These are phyloP conservation scores for Phoxinus phoxinus DNA, from an alignment of 2,113 vertebrate species.

Conservation along the genomic window DNA sequence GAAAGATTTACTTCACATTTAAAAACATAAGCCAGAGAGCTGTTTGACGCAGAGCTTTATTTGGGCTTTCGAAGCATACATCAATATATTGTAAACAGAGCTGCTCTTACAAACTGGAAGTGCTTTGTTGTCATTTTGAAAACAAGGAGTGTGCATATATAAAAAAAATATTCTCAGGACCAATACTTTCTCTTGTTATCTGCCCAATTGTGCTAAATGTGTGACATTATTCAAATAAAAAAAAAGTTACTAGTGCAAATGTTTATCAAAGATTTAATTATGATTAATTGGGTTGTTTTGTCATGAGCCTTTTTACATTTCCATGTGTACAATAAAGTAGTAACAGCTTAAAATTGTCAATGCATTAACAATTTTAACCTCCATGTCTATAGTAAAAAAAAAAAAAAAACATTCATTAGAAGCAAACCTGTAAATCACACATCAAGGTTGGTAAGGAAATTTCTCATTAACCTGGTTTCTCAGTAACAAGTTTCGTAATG, in stretches of 20 bases:
- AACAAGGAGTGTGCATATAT: not conserved
- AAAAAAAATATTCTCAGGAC: not conserved
- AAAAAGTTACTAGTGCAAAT: not conserved
- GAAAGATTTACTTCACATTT: not conserved
- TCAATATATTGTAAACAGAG: not conserved
- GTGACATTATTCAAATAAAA: not conserved
- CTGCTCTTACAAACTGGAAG: not conserved
- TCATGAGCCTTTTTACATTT: not conserved
- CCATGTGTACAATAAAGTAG: not conserved
- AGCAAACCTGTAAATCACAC: not conserved
- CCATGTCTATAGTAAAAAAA: not conserved
- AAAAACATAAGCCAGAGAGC: not conserved
- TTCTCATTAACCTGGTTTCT: not conserved
- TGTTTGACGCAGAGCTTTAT: constrained; percentile 18
- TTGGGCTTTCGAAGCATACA: not conserved
- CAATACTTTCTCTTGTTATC: not conserved
- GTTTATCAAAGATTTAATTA: not conserved
- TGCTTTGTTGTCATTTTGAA: not conserved
- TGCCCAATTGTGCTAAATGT: not conserved
- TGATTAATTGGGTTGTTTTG: not conserved
- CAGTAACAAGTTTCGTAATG: not conserved
- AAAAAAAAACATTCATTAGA: not conserved
- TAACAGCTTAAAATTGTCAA: not conserved
- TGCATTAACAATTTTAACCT: not conserved
- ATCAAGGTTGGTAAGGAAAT: not conserved